Evolutionary conservation across 2,888 invertebrate genomes (phyloP).

Genomic region (Chrysodeixis includens): DNA sequence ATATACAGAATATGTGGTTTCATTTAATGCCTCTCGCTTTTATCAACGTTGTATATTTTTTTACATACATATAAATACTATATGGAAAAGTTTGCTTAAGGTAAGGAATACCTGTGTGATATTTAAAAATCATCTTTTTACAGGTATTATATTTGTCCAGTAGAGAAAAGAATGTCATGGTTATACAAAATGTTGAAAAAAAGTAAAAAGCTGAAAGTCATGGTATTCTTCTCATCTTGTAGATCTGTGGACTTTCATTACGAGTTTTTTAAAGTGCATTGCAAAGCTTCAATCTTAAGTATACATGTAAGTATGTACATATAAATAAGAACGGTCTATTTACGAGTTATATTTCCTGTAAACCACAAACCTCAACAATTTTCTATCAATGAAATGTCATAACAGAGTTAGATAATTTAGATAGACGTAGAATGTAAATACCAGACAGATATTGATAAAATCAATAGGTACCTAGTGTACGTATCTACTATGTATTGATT

Average conservation of each 20-base stretch:
- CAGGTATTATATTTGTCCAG: constrained; percentile 96
- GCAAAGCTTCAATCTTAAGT: constrained; percentile 96
- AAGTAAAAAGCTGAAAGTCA: constrained; percentile 96
- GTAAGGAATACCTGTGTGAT: no score
- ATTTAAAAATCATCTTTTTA: neutral
- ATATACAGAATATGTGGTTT: no score
- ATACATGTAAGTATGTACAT: constrained; percentile 95
- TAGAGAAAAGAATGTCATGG: constrained; percentile 96
- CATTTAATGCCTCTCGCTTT: no score
- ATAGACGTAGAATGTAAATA: neutral
- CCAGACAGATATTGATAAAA: neutral
- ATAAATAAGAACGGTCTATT: no score
- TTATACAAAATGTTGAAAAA: constrained; percentile 98
- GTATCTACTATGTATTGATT: neutral
- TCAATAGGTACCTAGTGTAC: no score
- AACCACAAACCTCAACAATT: no score
- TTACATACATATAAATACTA: no score
- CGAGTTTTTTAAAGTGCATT: constrained; percentile 96
- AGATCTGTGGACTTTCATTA: constrained; percentile 98
- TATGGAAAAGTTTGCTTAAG: no score
- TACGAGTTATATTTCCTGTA: no score
- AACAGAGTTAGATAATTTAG: neutral
- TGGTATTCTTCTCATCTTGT: constrained; percentile 99
- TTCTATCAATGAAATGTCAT: neutral
- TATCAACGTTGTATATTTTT: no score